These are phyloP conservation scores for Etheostoma spectabile DNA, from an alignment of 2,113 vertebrate species.

Conservation along the genomic window DNA sequence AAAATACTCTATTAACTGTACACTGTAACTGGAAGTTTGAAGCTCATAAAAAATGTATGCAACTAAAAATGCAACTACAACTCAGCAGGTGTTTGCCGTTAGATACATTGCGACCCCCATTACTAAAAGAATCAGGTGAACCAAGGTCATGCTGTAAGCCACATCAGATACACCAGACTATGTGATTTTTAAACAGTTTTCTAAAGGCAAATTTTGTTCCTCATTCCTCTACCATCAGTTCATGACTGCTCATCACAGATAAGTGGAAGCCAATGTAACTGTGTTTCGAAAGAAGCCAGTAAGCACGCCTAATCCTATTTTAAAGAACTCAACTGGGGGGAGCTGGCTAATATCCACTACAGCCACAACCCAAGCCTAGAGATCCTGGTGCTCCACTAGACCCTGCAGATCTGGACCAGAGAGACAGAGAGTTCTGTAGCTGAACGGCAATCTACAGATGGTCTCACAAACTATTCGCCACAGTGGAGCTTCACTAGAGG, in stretches of 20 bases:
- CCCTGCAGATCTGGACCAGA: conserved; percentile 68
- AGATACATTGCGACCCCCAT: conserved; percentile 14
- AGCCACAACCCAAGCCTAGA: conserved; percentile 73
- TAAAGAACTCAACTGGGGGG: conserved; percentile 74
- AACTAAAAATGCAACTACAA: not conserved
- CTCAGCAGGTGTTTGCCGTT: not conserved
- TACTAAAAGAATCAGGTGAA: conserved; percentile 38
- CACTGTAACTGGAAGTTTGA: not conserved
- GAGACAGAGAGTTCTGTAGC: conserved; percentile 48
- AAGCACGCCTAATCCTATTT: conserved; percentile 82
- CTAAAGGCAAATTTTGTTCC: conserved; percentile 50
- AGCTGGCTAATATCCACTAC: conserved; percentile 71
- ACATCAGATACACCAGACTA: conserved; percentile 34
- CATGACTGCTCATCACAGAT: conserved; percentile 82
- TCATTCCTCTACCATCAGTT: conserved; percentile 75
- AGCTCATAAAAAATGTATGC: not conserved
- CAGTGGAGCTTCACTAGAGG: conserved; percentile 72
- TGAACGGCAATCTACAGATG: conserved; percentile 53
- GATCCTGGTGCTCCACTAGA: conserved; percentile 69
- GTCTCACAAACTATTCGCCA: conserved; percentile 65
- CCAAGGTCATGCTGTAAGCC: conserved; percentile 24
- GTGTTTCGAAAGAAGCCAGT: conserved; percentile 77
- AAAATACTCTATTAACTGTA: not conserved
- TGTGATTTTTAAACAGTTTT: conserved; percentile 13
- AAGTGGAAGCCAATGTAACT: conserved; percentile 78